Evolutionary conservation across 2,888 invertebrate species (phyloP), one percentile per base, ranked within the genome.

Genomic region (Perizoma affinitatum): DNA sequence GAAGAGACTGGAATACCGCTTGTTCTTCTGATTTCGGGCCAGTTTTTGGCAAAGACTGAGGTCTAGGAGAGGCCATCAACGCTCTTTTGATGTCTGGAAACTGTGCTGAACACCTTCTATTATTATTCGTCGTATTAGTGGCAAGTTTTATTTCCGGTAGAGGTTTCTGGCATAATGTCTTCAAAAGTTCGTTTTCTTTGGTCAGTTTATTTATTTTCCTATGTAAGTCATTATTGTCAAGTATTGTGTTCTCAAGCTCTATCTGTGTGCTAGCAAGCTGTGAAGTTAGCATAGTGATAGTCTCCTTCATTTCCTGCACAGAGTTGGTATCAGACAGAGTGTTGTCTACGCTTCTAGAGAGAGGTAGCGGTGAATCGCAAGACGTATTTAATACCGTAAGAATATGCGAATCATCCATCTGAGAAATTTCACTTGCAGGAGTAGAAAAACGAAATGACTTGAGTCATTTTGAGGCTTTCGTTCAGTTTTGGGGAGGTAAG

Each of bases 171-270:
- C 38, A 38, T 10, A 38, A 38, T 5, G 36, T 38, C 38, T 38
- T 49, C 4, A 49, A 38, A 38, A 49, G 0, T 38, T 49, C 10
- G 7, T 38, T 38, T 38, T 49, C 49, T 6, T 36, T 38, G 10
- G 49, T 49, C 5, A 49, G 5, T 38, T 49, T 38, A 11, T 36
- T 49, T 49, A 49, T 49, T 49, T 49, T n/a, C 10, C n/a, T 22
- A 4, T 38, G 49, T 38, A 49, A 10, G 6, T 38, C 36, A 11
- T 49, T 49, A 38, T 49, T 49, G n/a, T 38, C 49, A 5, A 10
- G 36, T 38, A 49, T 38, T 0, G 49, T 49, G n/a, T 49, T 36
- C 34, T 49, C 49, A 4, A 49, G 38, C n/a, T 49, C 38, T 5
- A 38, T 49, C 22, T 49, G 49, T 9, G 49, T 49, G 34, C 49